These are phyloP conservation scores for Paracanthobrama guichenoti DNA, from an alignment of 2,113 vertebrate species.

Conservation along the genomic window DNA sequence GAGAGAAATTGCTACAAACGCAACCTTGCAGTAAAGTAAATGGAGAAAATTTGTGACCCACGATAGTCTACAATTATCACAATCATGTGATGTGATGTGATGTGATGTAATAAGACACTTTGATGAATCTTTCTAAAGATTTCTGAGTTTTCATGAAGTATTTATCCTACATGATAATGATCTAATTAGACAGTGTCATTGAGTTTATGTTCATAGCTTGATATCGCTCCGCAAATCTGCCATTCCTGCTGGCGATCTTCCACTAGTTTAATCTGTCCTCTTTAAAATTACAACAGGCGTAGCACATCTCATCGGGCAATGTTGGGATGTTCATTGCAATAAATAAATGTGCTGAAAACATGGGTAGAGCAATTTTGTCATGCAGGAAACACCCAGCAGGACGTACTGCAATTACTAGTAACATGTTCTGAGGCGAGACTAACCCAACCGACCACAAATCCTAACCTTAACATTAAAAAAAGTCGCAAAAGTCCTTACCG, in stretches of 20 bases:
- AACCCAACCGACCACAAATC: background rate
- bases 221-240: background rate
- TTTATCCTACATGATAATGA: conserved; percentile 4
- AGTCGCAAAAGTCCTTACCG: conserved; percentile 67
- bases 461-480: background rate
- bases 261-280: background rate
- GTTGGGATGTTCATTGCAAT: background rate
- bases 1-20: background rate
- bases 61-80: background rate
- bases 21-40: background rate
- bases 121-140: background rate
- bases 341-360: background rate
- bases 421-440: background rate
- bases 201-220: background rate
- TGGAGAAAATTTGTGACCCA: background rate
- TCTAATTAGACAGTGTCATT: background rate
- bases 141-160: background rate
- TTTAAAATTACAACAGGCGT: background rate
- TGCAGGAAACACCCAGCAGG: background rate
- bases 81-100: background rate
- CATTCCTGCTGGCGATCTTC: background rate
- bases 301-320: background rate
- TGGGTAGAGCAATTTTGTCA: background rate
- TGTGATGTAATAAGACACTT: background rate
- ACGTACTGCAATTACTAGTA: background rate